phyloP scores from a whole-genome alignment of 23 tunicate genomes.

The Clavelina lepadiformis region DNA sequence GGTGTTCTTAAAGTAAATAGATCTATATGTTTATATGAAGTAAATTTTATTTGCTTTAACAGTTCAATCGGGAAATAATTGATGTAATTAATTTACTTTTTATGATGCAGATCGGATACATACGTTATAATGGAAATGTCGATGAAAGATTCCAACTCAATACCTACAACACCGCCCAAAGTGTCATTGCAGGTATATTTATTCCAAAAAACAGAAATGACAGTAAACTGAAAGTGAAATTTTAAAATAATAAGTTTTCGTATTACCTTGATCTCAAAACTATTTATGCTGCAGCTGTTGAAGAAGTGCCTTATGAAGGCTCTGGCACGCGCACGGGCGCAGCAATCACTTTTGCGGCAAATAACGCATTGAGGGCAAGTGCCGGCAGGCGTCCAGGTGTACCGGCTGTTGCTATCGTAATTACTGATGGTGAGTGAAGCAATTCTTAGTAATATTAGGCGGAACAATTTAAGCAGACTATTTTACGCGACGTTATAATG shows the following conservation, averaged over 20 bases:
- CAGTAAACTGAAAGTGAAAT: not conserved
- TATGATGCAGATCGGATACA: conserved; percentile 28
- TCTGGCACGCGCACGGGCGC: conserved; percentile 72
- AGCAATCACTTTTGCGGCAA: conserved; percentile 47
- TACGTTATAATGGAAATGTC: conserved; percentile 34
- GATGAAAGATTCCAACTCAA: conserved; percentile 17
- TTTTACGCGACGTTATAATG: not conserved
- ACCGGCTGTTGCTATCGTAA: conserved; percentile 67
- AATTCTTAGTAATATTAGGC: not conserved
- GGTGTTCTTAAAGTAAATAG: not conserved
- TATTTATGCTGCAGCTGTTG: conserved; percentile 40
- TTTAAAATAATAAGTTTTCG: no score
- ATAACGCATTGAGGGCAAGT: conserved; percentile 21
- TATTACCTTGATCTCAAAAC: no score
- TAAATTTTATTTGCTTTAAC: not conserved
- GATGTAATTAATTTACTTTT: not conserved
- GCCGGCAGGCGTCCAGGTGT: conserved; percentile 72
- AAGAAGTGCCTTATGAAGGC: conserved; percentile 42
- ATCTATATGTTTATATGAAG: not conserved
- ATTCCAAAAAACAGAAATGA: no score
- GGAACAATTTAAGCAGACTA: not conserved
- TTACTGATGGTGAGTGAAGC: conserved; percentile 66
- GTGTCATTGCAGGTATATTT: conserved; percentile 28
- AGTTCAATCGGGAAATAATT: not conserved
- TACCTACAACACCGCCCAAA: conserved; percentile 15